These are phyloP conservation scores for Nebria brevicollis DNA, from an alignment of 2,888 invertebrate species.

Conservation along the genomic window DNA sequence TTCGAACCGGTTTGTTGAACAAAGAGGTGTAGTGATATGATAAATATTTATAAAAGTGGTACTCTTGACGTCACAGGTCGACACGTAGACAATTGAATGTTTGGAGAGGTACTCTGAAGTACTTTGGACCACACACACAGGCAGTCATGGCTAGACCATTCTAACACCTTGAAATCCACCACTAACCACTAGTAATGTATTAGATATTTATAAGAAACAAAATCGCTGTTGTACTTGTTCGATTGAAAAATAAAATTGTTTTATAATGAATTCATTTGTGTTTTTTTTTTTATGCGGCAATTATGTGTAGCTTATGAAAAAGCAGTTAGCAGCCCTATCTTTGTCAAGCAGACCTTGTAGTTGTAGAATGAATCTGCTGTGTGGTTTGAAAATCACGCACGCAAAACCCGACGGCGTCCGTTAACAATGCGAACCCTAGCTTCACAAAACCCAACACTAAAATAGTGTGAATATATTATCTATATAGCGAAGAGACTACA, in stretches of 20 bases:
- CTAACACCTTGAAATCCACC: background rate
- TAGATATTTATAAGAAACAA: slow-evolving; percentile 21
- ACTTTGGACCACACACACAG: background rate
- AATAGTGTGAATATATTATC: no score
- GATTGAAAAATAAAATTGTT: no score
- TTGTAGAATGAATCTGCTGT: slow-evolving; percentile 57
- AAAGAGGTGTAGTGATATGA: background rate
- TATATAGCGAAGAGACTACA: no score
- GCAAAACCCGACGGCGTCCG: background rate
- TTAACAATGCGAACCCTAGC: no score
- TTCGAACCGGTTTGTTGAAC: background rate
- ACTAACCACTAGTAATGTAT: background rate
- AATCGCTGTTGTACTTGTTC: background rate
- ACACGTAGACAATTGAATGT: background rate
- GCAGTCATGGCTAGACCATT: background rate
- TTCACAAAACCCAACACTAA: no score
- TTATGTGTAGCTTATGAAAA: slow-evolving; percentile 56
- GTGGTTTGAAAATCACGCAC: slow-evolving; percentile 60
- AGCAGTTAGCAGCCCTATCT: slow-evolving; percentile 59
- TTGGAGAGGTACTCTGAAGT: background rate
- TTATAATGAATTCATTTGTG: no score
- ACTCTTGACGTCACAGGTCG: background rate
- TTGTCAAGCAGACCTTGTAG: slow-evolving; percentile 55
- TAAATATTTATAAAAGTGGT: slow-evolving; percentile 1
- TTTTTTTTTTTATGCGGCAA: background rate